Conservation (phyloP, 1,140 invertebrate genomes). For the Hirudo medicinalis region DNA sequence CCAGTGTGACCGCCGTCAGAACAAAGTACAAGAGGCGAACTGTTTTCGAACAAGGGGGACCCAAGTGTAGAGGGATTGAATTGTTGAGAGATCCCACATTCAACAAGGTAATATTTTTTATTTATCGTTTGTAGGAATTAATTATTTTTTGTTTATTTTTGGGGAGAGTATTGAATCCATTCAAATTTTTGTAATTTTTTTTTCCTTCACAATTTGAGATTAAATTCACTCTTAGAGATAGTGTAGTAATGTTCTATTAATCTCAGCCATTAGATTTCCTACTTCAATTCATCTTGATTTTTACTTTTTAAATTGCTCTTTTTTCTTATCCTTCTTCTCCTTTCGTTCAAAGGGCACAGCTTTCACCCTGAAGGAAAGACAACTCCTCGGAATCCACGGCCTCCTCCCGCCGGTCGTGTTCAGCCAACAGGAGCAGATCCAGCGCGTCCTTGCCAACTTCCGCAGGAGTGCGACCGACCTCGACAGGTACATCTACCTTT, state of each 20-base stretch:
- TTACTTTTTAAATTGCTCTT: neutral
- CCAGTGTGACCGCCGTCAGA: neutral
- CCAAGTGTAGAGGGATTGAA: slow-evolving; percentile 34
- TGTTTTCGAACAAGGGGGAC: slow-evolving; percentile 54
- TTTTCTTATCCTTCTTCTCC: neutral
- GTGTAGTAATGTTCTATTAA: neutral
- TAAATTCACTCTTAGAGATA: too few species aligned
- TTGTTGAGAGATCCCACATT: slow-evolving; percentile 36
- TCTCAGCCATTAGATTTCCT: neutral
- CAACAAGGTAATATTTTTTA: slow-evolving; percentile 32
- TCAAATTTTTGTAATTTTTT: too few species aligned
- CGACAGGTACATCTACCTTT: slow-evolving; percentile 22
- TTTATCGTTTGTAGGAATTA: neutral
- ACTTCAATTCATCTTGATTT: neutral
- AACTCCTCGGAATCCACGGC: slow-evolving; percentile 19
- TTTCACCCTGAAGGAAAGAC: slow-evolving; percentile 18
- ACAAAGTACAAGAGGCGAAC: slow-evolving; percentile 58
- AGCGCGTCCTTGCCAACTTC: slow-evolving; percentile 16
- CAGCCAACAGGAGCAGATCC: slow-evolving; percentile 18
- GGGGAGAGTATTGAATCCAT: too few species aligned
- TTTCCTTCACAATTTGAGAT: too few species aligned
- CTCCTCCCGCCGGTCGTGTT: slow-evolving; percentile 20
- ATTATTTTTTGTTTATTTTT: too few species aligned
- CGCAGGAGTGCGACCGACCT: neutral
- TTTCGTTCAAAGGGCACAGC: slow-evolving; percentile 20